phyloP scores from a whole-genome alignment of 2,888 invertebrate species.

The Bembecia ichneumoniformis region DNA sequence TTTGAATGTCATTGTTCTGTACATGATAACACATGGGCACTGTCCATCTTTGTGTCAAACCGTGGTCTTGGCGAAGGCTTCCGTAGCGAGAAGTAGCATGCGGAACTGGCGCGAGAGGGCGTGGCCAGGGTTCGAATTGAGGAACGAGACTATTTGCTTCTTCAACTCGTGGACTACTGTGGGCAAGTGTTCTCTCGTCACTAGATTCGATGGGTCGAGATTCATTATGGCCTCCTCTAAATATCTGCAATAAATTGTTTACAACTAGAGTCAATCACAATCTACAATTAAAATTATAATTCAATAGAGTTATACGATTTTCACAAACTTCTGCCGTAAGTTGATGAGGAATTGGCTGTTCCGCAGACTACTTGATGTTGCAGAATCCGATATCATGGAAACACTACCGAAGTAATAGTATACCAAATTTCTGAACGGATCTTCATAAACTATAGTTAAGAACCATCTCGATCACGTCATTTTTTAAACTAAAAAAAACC shows the following conservation, averaged over 20 bases:
- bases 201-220: constrained; percentile 81
- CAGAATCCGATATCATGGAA: no score
- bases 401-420: no score
- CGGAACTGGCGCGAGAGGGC: constrained; percentile 76
- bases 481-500: no score
- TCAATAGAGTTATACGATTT: no score
- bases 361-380: no score
- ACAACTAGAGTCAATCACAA: no score
- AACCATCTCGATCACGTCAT: no score
- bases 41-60: constrained; percentile 32
- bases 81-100: constrained; percentile 81
- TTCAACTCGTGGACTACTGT: constrained; percentile 82
- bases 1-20: background rate
- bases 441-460: no score
- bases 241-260: constrained; percentile 73
- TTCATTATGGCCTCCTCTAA: constrained; percentile 89
- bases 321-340: no score
- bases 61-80: constrained; percentile 59
- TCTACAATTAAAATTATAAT: no score
- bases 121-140: constrained; percentile 76
- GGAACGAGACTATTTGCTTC: constrained; percentile 80
- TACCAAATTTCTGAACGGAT: no score
- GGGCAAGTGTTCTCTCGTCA: constrained; percentile 87
- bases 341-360: no score
- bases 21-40: constrained; percentile 7